Evolutionary conservation across 2,113 vertebrate genomes (phyloP).

Genomic region (Ovis aries): ARS-UI_Ramb_v3.0 NC_056055.1:138684001-138684500

Average conservation of each 20-base stretch:
- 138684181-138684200: conserved; percentile 28
- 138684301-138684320: neutral
- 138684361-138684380: neutral
- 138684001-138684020: conserved; percentile 98
- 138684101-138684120: conserved; percentile 99
- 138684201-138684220: neutral
- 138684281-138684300: neutral
- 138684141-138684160: neutral
- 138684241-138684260: neutral
- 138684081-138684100: conserved; percentile 98
- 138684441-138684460: neutral
- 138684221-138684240: neutral
- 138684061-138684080: conserved; percentile 99
- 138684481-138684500: neutral
- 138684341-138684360: neutral
- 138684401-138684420: neutral
- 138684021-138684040: conserved; percentile 99
- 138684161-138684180: neutral
- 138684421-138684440: neutral
- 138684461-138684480: neutral
- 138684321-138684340: neutral
- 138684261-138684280: neutral
- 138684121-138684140: conserved; percentile 74
- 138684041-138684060: conserved; percentile 99
- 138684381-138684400: neutral